phyloP scores from a whole-genome alignment of 2,888 invertebrate genomes.

The Formica aserva region DNA sequence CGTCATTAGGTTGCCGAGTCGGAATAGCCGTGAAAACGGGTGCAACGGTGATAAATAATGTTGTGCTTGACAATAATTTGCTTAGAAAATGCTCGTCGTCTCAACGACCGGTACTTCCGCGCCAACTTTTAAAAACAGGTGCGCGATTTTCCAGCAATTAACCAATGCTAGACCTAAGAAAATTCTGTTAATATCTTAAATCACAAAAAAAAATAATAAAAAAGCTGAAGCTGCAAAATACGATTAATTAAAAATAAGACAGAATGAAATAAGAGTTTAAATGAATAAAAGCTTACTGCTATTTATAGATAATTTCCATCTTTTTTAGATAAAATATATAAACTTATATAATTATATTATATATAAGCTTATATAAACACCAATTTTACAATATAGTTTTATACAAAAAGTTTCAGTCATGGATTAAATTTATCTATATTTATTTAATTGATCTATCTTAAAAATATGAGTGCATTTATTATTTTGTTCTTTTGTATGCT shows the following conservation, averaged over 20 bases:
- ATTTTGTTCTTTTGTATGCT: neutral
- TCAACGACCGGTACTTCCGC: neutral
- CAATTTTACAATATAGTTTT: neutral
- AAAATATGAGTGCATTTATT: neutral
- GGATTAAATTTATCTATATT: neutral
- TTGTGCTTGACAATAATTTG: constrained; percentile 30
- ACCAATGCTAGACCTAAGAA: constrained; percentile 14
- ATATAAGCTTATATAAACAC: neutral
- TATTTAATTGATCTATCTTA: neutral
- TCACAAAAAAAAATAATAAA: neutral
- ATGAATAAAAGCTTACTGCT: neutral
- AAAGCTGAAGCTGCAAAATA: neutral
- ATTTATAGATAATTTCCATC: neutral
- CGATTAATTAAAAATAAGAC: neutral
- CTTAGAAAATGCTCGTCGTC: constrained; percentile 45
- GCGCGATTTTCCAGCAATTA: constrained; percentile 55
- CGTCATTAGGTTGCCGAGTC: neutral
- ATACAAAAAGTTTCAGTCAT: neutral
- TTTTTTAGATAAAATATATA: neutral
- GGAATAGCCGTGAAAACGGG: constrained; percentile 30
- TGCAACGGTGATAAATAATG: constrained; percentile 39
- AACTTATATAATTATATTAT: too few species aligned
- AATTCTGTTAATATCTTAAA: neutral
- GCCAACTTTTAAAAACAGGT: constrained; percentile 49
- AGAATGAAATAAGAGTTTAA: neutral